Conservation (phyloP, 2,888 invertebrate genomes). For the Glyphotaelius pellucidus region DNA sequence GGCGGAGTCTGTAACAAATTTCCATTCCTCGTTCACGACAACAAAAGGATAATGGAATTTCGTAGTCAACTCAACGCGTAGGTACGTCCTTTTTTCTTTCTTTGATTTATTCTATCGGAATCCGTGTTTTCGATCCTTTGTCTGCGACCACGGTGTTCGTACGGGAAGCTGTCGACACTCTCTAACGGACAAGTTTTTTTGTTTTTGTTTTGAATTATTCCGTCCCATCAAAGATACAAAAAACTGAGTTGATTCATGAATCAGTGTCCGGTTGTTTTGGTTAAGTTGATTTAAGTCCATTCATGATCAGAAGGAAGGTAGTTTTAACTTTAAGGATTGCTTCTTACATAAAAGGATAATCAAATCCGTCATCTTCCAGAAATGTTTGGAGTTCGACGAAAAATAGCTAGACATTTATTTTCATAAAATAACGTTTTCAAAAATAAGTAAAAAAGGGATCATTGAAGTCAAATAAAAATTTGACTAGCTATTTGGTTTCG, state of each 20-base stretch:
- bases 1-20: slow-evolving; percentile 58
- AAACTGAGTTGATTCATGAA: slow-evolving; percentile 14
- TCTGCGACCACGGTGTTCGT: slow-evolving; percentile 39
- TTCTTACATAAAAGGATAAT: neutral
- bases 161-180: slow-evolving; percentile 56
- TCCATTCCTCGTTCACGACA: slow-evolving; percentile 63
- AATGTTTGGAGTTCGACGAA: neutral
- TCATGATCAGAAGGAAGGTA: neutral
- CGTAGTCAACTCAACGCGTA: slow-evolving; percentile 61
- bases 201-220: slow-evolving; percentile 5
- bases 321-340: neutral
- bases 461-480: too few species aligned
- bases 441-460: neutral
- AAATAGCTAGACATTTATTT: neutral
- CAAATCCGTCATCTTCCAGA: neutral
- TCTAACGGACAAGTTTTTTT: slow-evolving; percentile 55
- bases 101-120: slow-evolving; percentile 58
- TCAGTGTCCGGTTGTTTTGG: slow-evolving; percentile 6
- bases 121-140: slow-evolving; percentile 62
- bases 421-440: neutral
- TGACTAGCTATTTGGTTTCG: too few species aligned
- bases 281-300: neutral
- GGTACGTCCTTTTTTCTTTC: slow-evolving; percentile 37
- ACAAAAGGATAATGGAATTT: slow-evolving; percentile 66
- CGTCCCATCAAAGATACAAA: neutral